Base-by-base conservation (phyloP, 2,888 invertebrate species). In the Lycaena phlaeas region DNA sequence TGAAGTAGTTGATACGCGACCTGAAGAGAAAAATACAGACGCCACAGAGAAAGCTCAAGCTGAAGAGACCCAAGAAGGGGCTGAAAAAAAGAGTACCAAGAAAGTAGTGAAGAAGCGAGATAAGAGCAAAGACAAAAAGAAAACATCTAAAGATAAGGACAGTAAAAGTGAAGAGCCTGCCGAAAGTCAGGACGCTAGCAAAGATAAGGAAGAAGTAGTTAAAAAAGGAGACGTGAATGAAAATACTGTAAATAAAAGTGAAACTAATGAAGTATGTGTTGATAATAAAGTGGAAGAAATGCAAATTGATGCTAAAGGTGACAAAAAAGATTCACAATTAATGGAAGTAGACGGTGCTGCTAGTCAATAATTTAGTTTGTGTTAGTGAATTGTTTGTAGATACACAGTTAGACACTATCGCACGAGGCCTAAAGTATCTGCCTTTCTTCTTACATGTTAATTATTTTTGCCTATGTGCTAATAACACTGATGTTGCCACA, bases 331-430 rank as follows among this genome's bases (percentile, higher is more conserved):
- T n/a, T n/a, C n/a, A 47, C 75, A 69, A 53, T 57, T 63, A 39
- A 85, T 85, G 85, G 85, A 85, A 52, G 70, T 85, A 38, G 85
- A 85, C 30, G 68, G 66, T 68, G 78, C 73, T 64, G 68, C 84
- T 84, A 82, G 85, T 84, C 84, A 82, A 78, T 82, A 79, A 75
- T 62, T 57, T 68, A 74, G 66, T 64, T 65, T 59, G 67, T 68
- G 48, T 65, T 77, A 79, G 79, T 61, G 61, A 76, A 77, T 74
- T 68, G 60, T 64, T 64, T 53, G 54, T 68, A 72, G 71, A 63
- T 61, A 64, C 70, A 68, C 71, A 51, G 48, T 57, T 52, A 55
- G 54, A 41, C 34, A 44, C 42, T 40, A 45, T 48, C 47, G 64
- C 71, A 67, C 62, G 57, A 50, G 64, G 63, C 64, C 58, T 53